Percentiles rank a stretch among this genome's conserved stretches.
phyloP scores from a whole-genome alignment of 2,888 invertebrate species.

The Carterocephalus palaemon region DNA sequence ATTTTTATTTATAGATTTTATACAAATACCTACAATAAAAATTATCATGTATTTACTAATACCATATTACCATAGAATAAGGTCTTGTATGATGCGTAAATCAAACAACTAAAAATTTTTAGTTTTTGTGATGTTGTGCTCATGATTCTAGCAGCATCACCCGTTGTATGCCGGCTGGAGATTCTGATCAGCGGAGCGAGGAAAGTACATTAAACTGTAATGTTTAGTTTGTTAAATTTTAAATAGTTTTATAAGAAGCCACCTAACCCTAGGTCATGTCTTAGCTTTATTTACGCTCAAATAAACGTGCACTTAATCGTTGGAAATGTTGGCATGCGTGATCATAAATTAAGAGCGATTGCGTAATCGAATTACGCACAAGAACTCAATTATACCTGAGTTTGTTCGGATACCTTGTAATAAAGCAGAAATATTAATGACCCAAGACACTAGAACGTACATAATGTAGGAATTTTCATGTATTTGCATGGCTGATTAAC shows the following conservation, averaged over 20 bases:
- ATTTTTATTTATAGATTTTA: too few species aligned
- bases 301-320: constrained; percentile 37
- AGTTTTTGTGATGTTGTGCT: too few species aligned
- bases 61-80: too few species aligned
- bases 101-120: too few species aligned
- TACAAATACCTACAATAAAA: too few species aligned
- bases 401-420: constrained; percentile 5
- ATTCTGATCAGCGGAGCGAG: too few species aligned
- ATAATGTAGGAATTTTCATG: constrained; percentile 41
- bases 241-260: constrained; percentile 1
- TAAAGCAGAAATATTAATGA: constrained; percentile 35
- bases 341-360: constrained; percentile 20
- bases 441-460: constrained; percentile 33
- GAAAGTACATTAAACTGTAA: constrained; percentile 1
- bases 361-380: background rate
- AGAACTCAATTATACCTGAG: constrained; percentile 2
- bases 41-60: too few species aligned
- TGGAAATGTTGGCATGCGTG: constrained; percentile 4
- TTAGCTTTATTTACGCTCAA: constrained; percentile 38
- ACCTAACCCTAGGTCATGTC: constrained; percentile 48
- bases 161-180: too few species aligned
- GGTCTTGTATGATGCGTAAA: too few species aligned
- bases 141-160: too few species aligned
- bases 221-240: background rate
- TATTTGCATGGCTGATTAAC: constrained; percentile 37